These are phyloP conservation scores for Drosophila picticornis DNA, from an alignment of 2,888 invertebrate species.

Conservation along the genomic window DNA sequence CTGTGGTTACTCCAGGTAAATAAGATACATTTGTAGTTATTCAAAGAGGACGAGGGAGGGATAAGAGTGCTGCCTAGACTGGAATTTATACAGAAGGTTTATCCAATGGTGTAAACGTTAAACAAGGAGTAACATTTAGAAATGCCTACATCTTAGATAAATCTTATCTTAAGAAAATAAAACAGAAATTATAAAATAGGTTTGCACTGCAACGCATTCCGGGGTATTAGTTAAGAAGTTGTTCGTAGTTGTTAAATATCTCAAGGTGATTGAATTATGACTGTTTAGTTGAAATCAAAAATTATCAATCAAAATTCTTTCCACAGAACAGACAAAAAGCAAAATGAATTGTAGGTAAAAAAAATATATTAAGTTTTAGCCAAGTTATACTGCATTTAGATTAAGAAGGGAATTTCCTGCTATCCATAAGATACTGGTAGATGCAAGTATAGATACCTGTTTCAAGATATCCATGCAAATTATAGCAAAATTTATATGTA, in stretches of 20 bases:
- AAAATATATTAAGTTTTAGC: not conserved
- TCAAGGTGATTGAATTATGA: not conserved
- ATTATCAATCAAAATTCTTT: not conserved
- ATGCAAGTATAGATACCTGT: not conserved
- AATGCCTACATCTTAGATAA: not conserved
- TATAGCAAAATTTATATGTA: too few relatives aligned
- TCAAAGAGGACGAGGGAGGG: not conserved
- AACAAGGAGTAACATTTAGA: not conserved
- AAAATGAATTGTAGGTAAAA: not conserved
- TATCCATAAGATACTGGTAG: too few relatives aligned
- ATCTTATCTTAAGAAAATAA: not conserved
- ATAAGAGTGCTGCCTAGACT: not conserved
- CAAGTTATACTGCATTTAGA: not conserved
- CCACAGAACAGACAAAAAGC: not conserved
- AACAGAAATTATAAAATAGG: not conserved
- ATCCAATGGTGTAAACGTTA: not conserved
- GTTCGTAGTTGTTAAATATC: not conserved
- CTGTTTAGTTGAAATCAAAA: not conserved
- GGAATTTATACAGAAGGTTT: not conserved
- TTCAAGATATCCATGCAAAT: not conserved
- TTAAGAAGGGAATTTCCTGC: not conserved
- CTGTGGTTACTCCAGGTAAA: constrained; percentile 24
- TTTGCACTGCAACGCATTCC: not conserved
- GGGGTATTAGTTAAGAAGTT: not conserved
- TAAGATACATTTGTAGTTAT: not conserved